These are phyloP conservation scores for Mallotus villosus DNA, from an alignment of 2,797 vertebrate species.

Conservation along the genomic window DNA sequence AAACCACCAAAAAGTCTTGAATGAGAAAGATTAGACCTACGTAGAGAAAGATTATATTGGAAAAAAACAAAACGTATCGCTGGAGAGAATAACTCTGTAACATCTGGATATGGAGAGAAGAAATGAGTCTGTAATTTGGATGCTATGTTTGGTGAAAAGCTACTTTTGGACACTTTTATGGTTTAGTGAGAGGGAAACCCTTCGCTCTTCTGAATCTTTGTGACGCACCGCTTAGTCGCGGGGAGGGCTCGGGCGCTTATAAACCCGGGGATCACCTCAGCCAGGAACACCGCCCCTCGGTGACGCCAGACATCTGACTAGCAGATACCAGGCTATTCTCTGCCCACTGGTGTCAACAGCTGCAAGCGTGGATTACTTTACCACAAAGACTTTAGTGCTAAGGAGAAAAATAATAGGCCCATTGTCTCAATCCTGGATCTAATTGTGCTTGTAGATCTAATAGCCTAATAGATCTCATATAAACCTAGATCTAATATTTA, in stretches of 20 bases:
- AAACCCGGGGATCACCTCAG: conserved; percentile 93
- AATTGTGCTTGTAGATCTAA: background rate
- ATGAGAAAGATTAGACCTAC: background rate
- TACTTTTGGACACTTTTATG: conserved; percentile 19
- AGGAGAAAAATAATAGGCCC: no score
- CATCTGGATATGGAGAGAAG: background rate
- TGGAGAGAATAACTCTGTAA: background rate
- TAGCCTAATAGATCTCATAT: no score
- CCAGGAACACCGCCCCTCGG: conserved; percentile 64
- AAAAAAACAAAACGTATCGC: background rate
- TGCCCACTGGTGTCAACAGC: conserved; percentile 49
- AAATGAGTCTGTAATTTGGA: conserved; percentile 8
- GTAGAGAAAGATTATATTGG: background rate
- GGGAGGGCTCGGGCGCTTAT: conserved; percentile 80
- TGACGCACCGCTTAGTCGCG: conserved; percentile 84
- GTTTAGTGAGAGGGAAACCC: conserved; percentile 55
- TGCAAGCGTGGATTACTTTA: conserved; percentile 29
- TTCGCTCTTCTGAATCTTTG: conserved; percentile 67
- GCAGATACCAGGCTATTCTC: conserved; percentile 59
- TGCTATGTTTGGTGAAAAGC: background rate
- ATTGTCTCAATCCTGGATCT: no score
- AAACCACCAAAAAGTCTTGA: background rate
- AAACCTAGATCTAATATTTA: no score
- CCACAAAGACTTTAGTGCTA: background rate
- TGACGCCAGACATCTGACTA: conserved; percentile 76